phyloP scores from a whole-genome alignment of 2,113 vertebrate genomes.

The Sphaerodactylus townsendi region DNA sequence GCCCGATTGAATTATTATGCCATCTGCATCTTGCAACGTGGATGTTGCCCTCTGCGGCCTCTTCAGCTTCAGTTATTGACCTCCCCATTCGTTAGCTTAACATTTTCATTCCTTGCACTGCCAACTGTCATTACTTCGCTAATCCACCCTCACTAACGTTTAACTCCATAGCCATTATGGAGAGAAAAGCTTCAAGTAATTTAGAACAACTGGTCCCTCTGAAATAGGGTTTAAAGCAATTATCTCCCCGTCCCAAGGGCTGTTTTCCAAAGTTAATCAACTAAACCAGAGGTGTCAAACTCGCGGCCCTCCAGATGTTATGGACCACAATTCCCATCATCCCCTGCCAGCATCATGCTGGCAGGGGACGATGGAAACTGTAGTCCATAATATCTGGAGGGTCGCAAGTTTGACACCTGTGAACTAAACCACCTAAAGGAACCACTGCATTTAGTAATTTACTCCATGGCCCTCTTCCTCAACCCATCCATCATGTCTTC shows the following conservation, averaged over 20 bases:
- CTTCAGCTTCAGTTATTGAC: conserved; percentile 57
- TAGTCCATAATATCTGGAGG: too few relatives aligned
- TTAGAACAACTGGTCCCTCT: conserved; percentile 46
- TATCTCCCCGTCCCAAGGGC: conserved; percentile 6
- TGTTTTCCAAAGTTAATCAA: conserved; percentile 54
- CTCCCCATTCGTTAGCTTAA: conserved; percentile 62
- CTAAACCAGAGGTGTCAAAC: too few relatives aligned
- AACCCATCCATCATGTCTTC: not conserved
- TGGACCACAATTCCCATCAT: too few relatives aligned
- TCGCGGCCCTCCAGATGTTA: too few relatives aligned
- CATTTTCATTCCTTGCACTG: conserved; percentile 53
- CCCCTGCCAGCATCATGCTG: too few relatives aligned
- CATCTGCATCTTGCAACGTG: conserved; percentile 48
- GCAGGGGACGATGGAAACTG: too few relatives aligned
- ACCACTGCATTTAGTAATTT: conserved; percentile 1
- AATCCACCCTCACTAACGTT: conserved; percentile 52
- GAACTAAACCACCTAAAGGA: conserved; percentile 43
- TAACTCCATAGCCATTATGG: conserved; percentile 48
- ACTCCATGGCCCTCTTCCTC: conserved; percentile 37
- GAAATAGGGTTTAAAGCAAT: conserved; percentile 47
- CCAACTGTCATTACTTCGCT: conserved; percentile 55
- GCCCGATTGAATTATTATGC: conserved; percentile 47
- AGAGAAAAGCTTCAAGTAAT: conserved; percentile 56
- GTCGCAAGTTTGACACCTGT: too few relatives aligned
- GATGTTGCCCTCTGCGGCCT: conserved; percentile 44